Evolutionary conservation across 2,888 invertebrate genomes (phyloP).

Genomic region (Gnatocerus cornutus): DNA sequence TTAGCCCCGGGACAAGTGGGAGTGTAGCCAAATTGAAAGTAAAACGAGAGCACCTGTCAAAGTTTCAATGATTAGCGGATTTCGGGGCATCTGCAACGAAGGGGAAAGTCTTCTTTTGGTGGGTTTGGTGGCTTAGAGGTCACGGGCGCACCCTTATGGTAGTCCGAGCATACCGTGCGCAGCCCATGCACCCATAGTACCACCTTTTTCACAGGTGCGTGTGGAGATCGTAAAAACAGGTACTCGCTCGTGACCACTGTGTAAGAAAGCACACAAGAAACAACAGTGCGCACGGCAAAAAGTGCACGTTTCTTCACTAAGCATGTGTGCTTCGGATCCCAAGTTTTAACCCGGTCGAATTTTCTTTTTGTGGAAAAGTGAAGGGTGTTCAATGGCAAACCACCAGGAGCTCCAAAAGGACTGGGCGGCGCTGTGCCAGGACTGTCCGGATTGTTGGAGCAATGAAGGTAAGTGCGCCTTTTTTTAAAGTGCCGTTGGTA

Average conservation of each 20-base stretch:
- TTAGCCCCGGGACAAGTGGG: conserved; percentile 22
- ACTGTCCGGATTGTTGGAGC: conserved; percentile 78
- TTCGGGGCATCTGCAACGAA: conserved; percentile 21
- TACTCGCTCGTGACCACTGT: conserved; percentile 58
- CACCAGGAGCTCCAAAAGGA: conserved; percentile 79
- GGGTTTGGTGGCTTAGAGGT: background rate
- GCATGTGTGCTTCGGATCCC: conserved; percentile 35
- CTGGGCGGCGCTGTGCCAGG: conserved; percentile 78
- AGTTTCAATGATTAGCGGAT: background rate
- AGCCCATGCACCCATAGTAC: conserved; percentile 22
- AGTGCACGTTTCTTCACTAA: conserved; percentile 38
- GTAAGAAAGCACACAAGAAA: conserved; percentile 35
- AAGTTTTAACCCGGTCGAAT: conserved; percentile 3
- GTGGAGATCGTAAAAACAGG: conserved; percentile 63
- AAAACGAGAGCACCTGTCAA: conserved; percentile 31
- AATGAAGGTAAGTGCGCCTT: conserved; percentile 73
- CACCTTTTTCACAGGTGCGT: conserved; percentile 39
- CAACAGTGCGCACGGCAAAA: conserved; percentile 52
- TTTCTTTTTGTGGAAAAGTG: conserved; percentile 15
- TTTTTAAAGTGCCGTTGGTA: background rate
- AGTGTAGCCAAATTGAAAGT: conserved; percentile 22
- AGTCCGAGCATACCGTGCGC: conserved; percentile 1
- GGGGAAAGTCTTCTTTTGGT: conserved; percentile 10
- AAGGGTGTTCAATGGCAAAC: conserved; percentile 73
- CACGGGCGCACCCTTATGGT: conserved; percentile 12